Percentiles rank a stretch among this genome's conserved stretches.
Evolutionary conservation across 2,113 vertebrate species (phyloP).

Genomic region (Pelecanus crispus): DNA sequence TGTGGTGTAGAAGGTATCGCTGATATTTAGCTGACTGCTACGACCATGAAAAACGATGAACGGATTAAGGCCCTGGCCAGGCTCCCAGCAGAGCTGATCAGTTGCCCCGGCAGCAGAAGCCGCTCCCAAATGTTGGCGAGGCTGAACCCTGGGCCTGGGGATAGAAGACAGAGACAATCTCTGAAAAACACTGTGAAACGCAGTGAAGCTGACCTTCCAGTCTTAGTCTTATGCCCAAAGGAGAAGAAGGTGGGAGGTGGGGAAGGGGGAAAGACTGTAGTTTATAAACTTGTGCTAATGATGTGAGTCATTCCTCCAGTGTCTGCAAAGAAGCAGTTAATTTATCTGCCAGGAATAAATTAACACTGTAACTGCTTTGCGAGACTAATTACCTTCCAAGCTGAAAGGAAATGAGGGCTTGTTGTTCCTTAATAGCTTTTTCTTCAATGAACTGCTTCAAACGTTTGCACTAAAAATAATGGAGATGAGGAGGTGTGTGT

Average conservation of each 20-base stretch:
- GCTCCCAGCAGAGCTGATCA: not conserved
- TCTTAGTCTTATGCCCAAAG: not conserved
- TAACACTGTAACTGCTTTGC: conserved; percentile 40
- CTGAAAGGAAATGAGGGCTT: conserved; percentile 45
- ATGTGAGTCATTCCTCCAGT: conserved; percentile 39
- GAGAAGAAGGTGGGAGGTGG: not conserved
- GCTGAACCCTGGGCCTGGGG: not conserved
- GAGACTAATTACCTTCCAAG: conserved; percentile 14
- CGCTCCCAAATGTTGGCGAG: fast-evolving
- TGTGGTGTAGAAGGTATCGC: not conserved
- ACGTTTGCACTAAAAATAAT: conserved; percentile 2
- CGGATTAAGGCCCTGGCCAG: not conserved
- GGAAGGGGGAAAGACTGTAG: not conserved
- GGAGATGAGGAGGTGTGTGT: not conserved
- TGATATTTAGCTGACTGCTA: not conserved
- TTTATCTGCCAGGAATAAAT: conserved; percentile 52
- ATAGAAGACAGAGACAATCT: not conserved
- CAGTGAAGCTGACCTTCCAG: not conserved
- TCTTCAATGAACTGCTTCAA: conserved; percentile 7
- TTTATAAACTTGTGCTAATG: conserved; percentile 13
- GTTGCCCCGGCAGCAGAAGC: not conserved
- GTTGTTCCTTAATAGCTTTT: conserved; percentile 22
- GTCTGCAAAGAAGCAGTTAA: conserved; percentile 18
- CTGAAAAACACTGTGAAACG: not conserved
- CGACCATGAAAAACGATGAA: not conserved